These are phyloP conservation scores for Elephantulus edwardii DNA, from an alignment of 2,113 vertebrate species.

Conservation along the genomic window DNA sequence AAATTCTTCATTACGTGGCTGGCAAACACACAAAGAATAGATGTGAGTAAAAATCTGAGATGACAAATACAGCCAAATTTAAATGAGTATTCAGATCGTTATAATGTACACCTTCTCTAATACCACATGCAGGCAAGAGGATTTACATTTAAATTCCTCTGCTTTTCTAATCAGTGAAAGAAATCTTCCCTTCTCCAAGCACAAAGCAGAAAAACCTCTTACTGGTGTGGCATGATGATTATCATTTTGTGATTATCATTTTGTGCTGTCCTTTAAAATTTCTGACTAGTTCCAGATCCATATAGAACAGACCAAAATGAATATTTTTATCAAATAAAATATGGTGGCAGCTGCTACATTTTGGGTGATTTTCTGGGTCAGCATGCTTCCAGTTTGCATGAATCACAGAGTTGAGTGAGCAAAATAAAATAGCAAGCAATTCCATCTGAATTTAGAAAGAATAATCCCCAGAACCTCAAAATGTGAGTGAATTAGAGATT, in stretches of 20 bases:
- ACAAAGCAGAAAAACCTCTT: constrained; percentile 39
- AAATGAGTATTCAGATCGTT: not conserved
- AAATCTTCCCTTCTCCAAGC: constrained; percentile 23
- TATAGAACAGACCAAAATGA: constrained; percentile 49
- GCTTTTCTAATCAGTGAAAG: constrained; percentile 23
- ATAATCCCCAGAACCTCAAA: not conserved
- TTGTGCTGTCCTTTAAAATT: constrained; percentile 30
- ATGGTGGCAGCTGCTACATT: constrained; percentile 3
- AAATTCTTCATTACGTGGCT: constrained; percentile 38
- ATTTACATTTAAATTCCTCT: constrained; percentile 34
- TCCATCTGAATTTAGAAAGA: constrained; percentile 25
- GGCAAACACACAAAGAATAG: constrained; percentile 38
- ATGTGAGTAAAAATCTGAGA: constrained; percentile 50
- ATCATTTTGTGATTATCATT: constrained; percentile 39
- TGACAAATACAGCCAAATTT: constrained; percentile 56
- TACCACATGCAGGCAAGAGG: constrained; percentile 14
- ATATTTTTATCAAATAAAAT: constrained; percentile 39
- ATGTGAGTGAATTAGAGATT: not conserved
- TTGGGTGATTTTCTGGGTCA: constrained; percentile 20
- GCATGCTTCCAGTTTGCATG: constrained; percentile 10
- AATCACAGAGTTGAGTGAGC: constrained; percentile 39
- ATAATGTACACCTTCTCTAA: constrained; percentile 26
- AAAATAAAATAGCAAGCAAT: constrained; percentile 41
- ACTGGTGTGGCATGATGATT: not conserved
- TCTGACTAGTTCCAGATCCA: constrained; percentile 39